Conservation (phyloP, 2,888 invertebrate species). For the Platycnemis pennipes region DNA sequence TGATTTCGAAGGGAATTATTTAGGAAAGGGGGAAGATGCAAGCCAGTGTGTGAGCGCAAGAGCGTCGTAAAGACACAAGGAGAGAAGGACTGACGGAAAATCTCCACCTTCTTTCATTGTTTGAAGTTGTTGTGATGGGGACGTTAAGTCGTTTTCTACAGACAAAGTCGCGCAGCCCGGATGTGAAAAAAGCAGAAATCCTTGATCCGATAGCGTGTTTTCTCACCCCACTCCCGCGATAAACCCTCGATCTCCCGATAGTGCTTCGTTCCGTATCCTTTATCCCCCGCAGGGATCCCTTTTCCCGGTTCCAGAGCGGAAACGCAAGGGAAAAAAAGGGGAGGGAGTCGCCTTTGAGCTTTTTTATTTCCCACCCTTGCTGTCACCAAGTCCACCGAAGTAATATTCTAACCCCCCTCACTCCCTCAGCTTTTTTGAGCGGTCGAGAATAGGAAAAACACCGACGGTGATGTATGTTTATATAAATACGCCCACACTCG, state of each 20-base stretch:
- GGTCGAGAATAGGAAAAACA: neutral
- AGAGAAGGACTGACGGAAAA: neutral
- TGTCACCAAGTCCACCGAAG: slow-evolving; percentile 5
- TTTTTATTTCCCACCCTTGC: neutral
- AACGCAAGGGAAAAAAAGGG: neutral
- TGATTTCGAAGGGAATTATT: neutral
- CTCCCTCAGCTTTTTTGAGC: neutral
- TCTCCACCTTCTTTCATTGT: neutral
- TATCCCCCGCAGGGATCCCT: neutral
- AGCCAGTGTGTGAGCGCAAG: neutral
- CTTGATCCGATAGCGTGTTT: neutral
- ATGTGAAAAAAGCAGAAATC: slow-evolving; percentile 8
- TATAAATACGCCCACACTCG: neutral
- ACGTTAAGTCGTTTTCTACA: slow-evolving; percentile 20
- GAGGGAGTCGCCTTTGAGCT: neutral
- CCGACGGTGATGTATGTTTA: neutral
- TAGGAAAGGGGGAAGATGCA: neutral
- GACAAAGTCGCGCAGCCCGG: slow-evolving; percentile 1
- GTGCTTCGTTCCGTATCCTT: neutral
- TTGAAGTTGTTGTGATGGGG: slow-evolving; percentile 2
- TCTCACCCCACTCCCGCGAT: neutral
- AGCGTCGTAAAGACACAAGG: neutral
- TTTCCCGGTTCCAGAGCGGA: neutral
- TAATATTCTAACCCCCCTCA: neutral
- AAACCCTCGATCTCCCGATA: neutral